These are phyloP conservation scores for Reinhardtius hippoglossoides DNA, from an alignment of 2,113 vertebrate genomes.

Conservation along the genomic window DNA sequence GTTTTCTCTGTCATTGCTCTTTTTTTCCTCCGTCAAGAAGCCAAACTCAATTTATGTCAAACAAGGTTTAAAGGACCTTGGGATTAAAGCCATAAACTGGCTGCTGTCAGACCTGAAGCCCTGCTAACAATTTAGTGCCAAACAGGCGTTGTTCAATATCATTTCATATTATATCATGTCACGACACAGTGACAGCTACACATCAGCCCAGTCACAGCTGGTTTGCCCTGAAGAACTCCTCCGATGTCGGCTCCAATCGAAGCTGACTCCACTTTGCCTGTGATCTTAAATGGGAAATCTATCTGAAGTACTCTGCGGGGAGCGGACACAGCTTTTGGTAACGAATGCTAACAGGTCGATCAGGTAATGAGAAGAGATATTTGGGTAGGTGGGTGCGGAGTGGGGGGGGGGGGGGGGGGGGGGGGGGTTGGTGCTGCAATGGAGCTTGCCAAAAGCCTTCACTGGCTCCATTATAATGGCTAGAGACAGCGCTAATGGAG, in stretches of 20 bases:
- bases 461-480: conserved; percentile 56
- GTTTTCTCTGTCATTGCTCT: conserved; percentile 83
- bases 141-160: conserved; percentile 98
- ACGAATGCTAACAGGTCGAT: conserved; percentile 79
- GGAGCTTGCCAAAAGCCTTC: conserved; percentile 75
- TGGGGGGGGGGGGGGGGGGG: conserved; percentile 23
- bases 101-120: conserved; percentile 98
- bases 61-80: conserved; percentile 99
- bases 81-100: conserved; percentile 99
- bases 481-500: conserved; percentile 68
- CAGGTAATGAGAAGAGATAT: conserved; percentile 79
- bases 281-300: conserved; percentile 87
- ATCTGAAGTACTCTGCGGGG: conserved; percentile 78
- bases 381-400: conserved; percentile 58
- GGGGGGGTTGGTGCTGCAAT: conserved; percentile 57
- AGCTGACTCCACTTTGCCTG: conserved; percentile 89
- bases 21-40: conserved; percentile 83
- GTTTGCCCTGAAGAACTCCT: conserved; percentile 98
- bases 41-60: conserved; percentile 99
- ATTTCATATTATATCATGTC: conserved; percentile 99
- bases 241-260: conserved; percentile 90
- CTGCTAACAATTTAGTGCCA: conserved; percentile 98
- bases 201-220: conserved; percentile 96
- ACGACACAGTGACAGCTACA: conserved; percentile 91
- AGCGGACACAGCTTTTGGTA: conserved; percentile 71